phyloP scores from a whole-genome alignment of 2,113 vertebrate genomes.

The Furnarius figulus region DNA sequence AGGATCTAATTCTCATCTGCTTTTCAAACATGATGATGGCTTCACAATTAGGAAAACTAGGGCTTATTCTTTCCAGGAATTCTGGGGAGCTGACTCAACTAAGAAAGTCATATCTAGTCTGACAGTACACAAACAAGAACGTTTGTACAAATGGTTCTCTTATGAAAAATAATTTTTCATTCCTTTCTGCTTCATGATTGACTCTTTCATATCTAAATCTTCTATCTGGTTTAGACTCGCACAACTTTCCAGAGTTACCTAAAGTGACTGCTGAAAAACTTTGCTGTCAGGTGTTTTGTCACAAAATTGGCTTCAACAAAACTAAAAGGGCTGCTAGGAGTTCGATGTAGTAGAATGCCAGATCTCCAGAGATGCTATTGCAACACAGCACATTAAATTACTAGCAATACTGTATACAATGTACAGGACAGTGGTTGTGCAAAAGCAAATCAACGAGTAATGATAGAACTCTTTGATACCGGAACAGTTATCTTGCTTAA shows the following conservation, averaged over 20 bases:
- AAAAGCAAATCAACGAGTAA: not conserved
- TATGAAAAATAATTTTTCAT: not conserved
- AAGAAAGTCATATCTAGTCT: not conserved
- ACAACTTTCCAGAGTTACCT: not conserved
- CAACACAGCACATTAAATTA: not conserved
- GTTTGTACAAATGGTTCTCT: not conserved
- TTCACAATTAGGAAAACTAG: not conserved
- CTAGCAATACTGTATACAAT: not conserved
- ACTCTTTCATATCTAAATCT: not conserved
- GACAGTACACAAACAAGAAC: not conserved
- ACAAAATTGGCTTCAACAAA: not conserved
- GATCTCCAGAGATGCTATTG: not conserved
- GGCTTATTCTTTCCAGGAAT: not conserved
- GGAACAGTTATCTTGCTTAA: not conserved
- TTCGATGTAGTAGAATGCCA: not conserved
- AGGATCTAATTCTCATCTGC: not conserved
- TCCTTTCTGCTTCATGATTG: not conserved
- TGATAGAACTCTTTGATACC: not conserved
- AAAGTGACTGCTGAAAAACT: not conserved
- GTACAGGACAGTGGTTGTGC: not conserved
- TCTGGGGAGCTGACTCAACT: not conserved
- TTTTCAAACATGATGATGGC: not conserved
- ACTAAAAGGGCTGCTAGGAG: not conserved
- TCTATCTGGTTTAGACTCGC: not conserved
- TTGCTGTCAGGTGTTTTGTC: not conserved